These are phyloP conservation scores for Globodera rostochiensis DNA, from an alignment of 1,140 invertebrate genomes.

Conservation along the genomic window DNA sequence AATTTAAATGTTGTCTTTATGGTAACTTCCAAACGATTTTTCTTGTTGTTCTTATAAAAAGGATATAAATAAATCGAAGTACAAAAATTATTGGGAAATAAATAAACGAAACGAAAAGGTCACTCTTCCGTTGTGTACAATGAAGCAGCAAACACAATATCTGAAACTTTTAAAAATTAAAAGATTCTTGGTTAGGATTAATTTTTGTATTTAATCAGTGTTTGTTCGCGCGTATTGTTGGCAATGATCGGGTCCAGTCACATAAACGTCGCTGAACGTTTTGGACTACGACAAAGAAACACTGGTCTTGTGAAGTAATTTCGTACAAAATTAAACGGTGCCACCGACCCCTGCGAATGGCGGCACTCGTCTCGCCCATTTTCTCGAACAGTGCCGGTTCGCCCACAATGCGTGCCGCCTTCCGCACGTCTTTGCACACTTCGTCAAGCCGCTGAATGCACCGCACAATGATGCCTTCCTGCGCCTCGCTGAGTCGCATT, in stretches of 20 bases:
- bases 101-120: background rate
- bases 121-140: conserved; percentile 76
- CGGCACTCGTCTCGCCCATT: conserved; percentile 89
- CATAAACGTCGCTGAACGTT: too few relatives aligned
- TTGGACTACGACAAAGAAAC: too few relatives aligned
- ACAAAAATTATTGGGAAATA: background rate
- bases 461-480: conserved; percentile 96
- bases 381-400: conserved; percentile 85
- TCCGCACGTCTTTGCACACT: conserved; percentile 82
- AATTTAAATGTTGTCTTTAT: too few relatives aligned
- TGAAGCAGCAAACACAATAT: conserved; percentile 96
- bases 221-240: too few relatives aligned
- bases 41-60: background rate
- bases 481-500: conserved; percentile 86
- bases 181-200: too few relatives aligned
- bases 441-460: conserved; percentile 95
- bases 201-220: too few relatives aligned
- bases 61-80: background rate
- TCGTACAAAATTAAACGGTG: too few relatives aligned
- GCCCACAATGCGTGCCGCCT: conserved; percentile 88
- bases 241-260: too few relatives aligned
- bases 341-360: conserved; percentile 77
- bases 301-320: too few relatives aligned
- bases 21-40: background rate
- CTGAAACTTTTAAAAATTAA: conserved; percentile 63